A percentile compares a stretch with the other conserved stretches of the same genome.
Evolutionary conservation across 2,113 vertebrate species (phyloP).

Genomic region (Ophthalmolycus amberensis): DNA sequence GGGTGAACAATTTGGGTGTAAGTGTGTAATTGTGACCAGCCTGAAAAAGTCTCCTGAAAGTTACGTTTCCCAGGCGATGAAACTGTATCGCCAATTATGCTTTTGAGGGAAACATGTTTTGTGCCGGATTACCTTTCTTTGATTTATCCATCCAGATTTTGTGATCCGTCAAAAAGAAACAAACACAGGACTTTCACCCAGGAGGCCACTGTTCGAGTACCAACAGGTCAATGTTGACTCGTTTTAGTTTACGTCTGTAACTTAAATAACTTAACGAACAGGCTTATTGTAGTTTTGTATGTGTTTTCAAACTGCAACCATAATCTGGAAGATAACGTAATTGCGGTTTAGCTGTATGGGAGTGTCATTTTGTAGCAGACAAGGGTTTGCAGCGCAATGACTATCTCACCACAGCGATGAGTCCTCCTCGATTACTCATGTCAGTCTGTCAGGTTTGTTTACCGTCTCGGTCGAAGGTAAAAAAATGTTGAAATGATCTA

Average conservation of each 20-base stretch:
- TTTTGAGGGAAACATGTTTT: neutral
- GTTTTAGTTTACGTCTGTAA: neutral
- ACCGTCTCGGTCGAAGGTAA: constrained; percentile 51
- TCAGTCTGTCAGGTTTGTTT: constrained; percentile 29
- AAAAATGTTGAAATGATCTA: constrained; percentile 38
- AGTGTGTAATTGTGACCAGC: neutral
- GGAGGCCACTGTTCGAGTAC: neutral
- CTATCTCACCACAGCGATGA: neutral
- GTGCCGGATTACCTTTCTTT: neutral
- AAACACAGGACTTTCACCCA: neutral
- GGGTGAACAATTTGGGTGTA: neutral
- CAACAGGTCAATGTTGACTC: neutral
- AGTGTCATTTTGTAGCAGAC: neutral
- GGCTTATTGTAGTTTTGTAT: neutral
- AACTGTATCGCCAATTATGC: neutral
- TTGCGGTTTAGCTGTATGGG: neutral
- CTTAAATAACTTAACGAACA: neutral
- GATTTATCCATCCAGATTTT: no score
- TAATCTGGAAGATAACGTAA: neutral
- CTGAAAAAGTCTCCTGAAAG: neutral
- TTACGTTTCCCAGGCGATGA: neutral
- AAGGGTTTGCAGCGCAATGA: neutral
- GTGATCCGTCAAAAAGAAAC: no score
- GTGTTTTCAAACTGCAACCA: neutral
- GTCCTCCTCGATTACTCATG: constrained; percentile 18